phyloP scores from a whole-genome alignment of 1,140 invertebrate genomes.

The Drosophila setifemur region DNA sequence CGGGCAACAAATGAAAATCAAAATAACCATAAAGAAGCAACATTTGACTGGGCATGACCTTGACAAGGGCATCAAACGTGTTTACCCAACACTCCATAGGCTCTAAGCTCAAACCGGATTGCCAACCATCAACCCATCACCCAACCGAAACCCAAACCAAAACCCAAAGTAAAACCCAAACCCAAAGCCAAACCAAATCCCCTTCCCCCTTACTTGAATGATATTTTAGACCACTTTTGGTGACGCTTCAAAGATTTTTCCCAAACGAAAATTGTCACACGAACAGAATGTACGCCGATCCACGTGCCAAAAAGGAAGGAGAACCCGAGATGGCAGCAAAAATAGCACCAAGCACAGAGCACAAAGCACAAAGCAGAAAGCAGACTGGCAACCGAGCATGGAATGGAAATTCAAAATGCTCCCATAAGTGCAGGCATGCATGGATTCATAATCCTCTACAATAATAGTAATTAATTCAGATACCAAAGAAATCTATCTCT shows the following conservation, averaged over 20 bases:
- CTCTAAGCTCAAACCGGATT: conserved; percentile 56
- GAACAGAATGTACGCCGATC: neutral
- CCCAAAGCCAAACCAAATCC: too few relatives aligned
- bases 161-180: neutral
- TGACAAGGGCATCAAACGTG: conserved; percentile 76
- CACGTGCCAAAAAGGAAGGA: conserved; percentile 1
- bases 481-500: too few relatives aligned
- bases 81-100: conserved; percentile 33
- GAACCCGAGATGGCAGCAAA: neutral
- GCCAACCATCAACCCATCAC: conserved; percentile 1
- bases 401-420: neutral
- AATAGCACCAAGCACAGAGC: conserved; percentile 4
- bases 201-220: neutral
- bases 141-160: neutral
- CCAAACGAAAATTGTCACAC: conserved; percentile 1
- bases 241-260: conserved; percentile 68
- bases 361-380: conserved; percentile 10
- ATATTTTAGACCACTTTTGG: conserved; percentile 55
- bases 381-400: conserved; percentile 24
- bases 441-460: too few relatives aligned
- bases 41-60: conserved; percentile 55
- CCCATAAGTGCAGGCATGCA: too few relatives aligned
- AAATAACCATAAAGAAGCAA: conserved; percentile 21
- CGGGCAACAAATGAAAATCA: neutral
- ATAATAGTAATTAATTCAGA: too few relatives aligned